Percentiles rank a stretch among this genome's conserved stretches.
Evolutionary conservation across 2,113 vertebrate species (phyloP).

Genomic region (Stictonetta naevosa): DNA sequence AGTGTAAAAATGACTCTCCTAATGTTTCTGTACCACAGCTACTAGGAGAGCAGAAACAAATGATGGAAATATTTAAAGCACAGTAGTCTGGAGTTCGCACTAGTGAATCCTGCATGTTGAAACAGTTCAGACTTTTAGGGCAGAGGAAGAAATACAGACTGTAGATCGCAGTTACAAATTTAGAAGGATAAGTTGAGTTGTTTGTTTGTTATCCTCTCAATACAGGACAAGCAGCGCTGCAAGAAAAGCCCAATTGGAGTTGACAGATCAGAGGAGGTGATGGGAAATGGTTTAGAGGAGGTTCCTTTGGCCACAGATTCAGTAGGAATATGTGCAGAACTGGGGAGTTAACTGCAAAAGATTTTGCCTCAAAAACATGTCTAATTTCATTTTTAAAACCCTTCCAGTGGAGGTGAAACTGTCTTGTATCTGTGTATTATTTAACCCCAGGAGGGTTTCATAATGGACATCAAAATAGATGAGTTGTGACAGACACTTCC

Average conservation of each 20-base stretch:
- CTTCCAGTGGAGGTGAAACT: conserved; percentile 79
- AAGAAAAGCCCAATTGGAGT: conserved; percentile 69
- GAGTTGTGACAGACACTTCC: conserved; percentile 80
- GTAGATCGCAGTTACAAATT: conserved; percentile 28
- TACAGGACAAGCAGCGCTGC: conserved; percentile 53
- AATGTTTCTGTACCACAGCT: neutral
- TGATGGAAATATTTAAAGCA: neutral
- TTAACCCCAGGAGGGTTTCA: conserved; percentile 74
- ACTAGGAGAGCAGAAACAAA: neutral
- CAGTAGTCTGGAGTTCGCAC: neutral
- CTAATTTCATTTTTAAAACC: conserved; percentile 81
- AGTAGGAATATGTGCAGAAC: conserved; percentile 68
- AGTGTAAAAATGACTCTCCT: neutral
- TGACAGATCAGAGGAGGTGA: conserved; percentile 79
- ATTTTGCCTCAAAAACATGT: conserved; percentile 84
- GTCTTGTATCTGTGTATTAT: conserved; percentile 77
- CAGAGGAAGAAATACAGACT: neutral
- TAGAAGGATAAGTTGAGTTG: conserved; percentile 13
- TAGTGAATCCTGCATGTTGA: neutral
- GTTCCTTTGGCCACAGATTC: conserved; percentile 74
- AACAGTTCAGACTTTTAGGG: neutral
- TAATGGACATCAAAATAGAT: conserved; percentile 77
- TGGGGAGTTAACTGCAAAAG: conserved; percentile 69
- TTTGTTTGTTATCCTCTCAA: conserved; percentile 69
- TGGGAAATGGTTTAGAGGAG: conserved; percentile 78